phyloP scores from a whole-genome alignment of 1,140 invertebrate species.

The Drosophila nebulosa region DNA sequence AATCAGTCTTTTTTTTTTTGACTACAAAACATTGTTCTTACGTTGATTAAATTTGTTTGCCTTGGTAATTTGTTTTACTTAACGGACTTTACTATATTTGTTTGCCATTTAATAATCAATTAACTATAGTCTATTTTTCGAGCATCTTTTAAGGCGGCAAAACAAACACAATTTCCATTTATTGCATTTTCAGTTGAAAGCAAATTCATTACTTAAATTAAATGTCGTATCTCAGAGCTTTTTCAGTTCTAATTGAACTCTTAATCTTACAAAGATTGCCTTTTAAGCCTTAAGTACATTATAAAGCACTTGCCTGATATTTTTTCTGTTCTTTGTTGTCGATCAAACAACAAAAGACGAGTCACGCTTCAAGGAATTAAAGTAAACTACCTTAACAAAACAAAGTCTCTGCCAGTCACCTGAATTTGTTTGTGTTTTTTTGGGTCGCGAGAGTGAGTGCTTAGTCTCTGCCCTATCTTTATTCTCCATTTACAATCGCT shows the following conservation, averaged over 20 bases:
- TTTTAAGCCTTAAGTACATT: background rate
- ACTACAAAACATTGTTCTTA: too few relatives aligned
- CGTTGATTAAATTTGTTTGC: too few relatives aligned
- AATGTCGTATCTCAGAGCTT: background rate
- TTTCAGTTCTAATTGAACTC: background rate
- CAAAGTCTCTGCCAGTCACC: background rate
- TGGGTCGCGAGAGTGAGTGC: background rate
- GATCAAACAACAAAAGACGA: background rate
- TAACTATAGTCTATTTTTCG: too few relatives aligned
- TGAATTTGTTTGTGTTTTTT: background rate
- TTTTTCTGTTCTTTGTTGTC: background rate
- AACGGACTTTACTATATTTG: too few relatives aligned
- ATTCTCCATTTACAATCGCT: constrained; percentile 17
- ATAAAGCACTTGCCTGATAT: background rate
- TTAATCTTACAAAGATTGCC: background rate
- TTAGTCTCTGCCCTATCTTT: background rate
- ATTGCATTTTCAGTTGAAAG: too few relatives aligned
- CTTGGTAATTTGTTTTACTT: too few relatives aligned
- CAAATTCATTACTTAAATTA: too few relatives aligned
- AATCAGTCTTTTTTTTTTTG: background rate
- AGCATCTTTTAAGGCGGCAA: too few relatives aligned
- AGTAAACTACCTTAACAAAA: background rate
- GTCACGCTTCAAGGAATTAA: background rate
- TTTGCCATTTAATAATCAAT: too few relatives aligned
- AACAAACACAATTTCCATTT: too few relatives aligned